phyloP scores from a whole-genome alignment of 2,113 vertebrate genomes.

The Echinops telfairi region DNA sequence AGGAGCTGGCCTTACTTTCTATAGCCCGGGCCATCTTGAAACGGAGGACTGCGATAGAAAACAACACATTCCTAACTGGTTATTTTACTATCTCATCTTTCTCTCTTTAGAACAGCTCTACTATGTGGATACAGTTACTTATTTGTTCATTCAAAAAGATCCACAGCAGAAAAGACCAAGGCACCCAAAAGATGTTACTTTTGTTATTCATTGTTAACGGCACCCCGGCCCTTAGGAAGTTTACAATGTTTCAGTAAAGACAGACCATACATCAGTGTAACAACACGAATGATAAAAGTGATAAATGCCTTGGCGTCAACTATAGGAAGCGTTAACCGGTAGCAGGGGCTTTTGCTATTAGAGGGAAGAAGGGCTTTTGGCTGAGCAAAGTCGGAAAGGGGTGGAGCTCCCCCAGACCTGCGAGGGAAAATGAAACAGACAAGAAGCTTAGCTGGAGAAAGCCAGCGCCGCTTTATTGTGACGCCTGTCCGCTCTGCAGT shows the following conservation, averaged over 20 bases:
- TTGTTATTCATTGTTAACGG: not conserved
- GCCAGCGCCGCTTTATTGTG: not conserved
- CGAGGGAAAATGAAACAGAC: slow-evolving; percentile 7
- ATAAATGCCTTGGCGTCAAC: not conserved
- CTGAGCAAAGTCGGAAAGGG: slow-evolving; percentile 1
- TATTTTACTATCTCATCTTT: slow-evolving; percentile 32
- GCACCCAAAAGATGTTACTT: not conserved
- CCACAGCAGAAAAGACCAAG: not conserved
- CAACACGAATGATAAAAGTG: not conserved
- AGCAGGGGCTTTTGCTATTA: not conserved
- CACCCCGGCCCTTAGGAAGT: not conserved
- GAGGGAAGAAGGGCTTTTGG: not conserved
- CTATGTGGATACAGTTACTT: slow-evolving; percentile 36
- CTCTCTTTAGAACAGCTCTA: slow-evolving; percentile 33
- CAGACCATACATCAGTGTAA: not conserved
- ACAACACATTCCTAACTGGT: slow-evolving; percentile 38
- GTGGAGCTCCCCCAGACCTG: not conserved
- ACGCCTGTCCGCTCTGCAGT: not conserved
- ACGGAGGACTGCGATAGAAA: slow-evolving; percentile 11
- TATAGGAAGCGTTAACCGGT: not conserved
- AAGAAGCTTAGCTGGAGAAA: not conserved
- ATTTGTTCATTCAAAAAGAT: slow-evolving; percentile 52
- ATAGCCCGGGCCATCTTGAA: slow-evolving; percentile 18
- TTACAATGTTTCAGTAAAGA: not conserved
- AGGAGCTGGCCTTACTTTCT: slow-evolving; percentile 32